Base-by-base conservation (phyloP, 2,888 invertebrate genomes). In the Megalurothrips usitatus region DNA sequence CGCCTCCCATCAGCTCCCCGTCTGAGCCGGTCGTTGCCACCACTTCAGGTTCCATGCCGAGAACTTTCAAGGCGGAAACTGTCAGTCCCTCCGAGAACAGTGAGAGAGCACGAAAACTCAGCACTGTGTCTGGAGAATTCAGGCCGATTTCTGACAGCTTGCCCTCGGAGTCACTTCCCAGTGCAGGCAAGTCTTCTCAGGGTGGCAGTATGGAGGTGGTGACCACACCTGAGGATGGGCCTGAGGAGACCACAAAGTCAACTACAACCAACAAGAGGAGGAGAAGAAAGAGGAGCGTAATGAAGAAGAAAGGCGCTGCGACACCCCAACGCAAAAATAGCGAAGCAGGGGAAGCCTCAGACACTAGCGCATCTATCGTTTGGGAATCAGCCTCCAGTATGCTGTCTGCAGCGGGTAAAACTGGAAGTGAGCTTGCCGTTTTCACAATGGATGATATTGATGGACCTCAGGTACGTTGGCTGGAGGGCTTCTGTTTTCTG, bases 211-310 rank as follows among this genome's bases (percentile, higher is more conserved):
- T 52, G 49, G 79, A 81, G 34, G 52, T 81, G 28, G 79, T 49
- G 19, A 79, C 49, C 3, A 49, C 49, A 9, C 58, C 79, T 48
- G 81, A 68, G 14, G 28, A 58, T 12, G 63, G 79, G 17, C 68
- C 86, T 28, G 88, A 88, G 82, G 87, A 86, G 81, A 85, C 83
- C 68, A 86, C 85, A 6, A 87, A 86, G 63, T 87, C 87, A 11
- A 85, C 86, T 49, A 84, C 78, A 34, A 82, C 80, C 23, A 82
- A 81, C 79, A 95, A 94, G 86, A 93, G 94, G 87, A 94, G 93
- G 86, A 91, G 94, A 81, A 92, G 94, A 84, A 92, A 94, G 88
- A 94, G 92, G 89, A 91, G 92, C 58, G 90, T 92, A 84, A 92
- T 94, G 87, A 94, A 94, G 87, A 94, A 94, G 88, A 95, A 94